Conservation (phyloP, 2,113 vertebrate genomes). For the Hippocampus abdominalis region DNA sequence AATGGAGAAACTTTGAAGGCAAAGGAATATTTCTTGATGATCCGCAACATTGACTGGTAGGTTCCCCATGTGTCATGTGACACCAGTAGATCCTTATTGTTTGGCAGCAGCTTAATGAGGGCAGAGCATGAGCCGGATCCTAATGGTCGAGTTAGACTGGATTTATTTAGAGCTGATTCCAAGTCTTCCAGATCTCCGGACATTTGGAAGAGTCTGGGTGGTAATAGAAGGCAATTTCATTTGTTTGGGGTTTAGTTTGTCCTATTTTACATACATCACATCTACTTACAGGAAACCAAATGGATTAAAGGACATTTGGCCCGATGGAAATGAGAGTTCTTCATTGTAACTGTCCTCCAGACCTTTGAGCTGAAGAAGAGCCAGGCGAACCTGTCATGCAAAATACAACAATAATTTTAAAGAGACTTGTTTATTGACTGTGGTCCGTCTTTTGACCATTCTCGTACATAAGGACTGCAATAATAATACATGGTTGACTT, state of each 20-base stretch:
- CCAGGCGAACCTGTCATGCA: constrained; percentile 77
- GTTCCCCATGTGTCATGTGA: constrained; percentile 90
- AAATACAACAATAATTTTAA: neutral
- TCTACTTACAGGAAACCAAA: constrained; percentile 88
- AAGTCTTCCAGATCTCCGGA: constrained; percentile 89
- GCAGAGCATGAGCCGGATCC: constrained; percentile 92
- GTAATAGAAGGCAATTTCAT: neutral
- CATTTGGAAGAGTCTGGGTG: constrained; percentile 83
- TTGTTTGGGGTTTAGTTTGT: neutral
- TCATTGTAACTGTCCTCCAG: constrained; percentile 86
- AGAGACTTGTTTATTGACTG: neutral
- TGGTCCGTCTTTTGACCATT: no score
- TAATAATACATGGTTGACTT: no score
- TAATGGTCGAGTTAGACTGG: constrained; percentile 54
- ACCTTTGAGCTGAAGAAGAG: constrained; percentile 88
- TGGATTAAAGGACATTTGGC: constrained; percentile 75
- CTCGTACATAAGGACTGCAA: no score
- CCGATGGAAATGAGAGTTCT: constrained; percentile 71
- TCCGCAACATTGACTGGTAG: constrained; percentile 89
- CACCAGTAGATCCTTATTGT: constrained; percentile 81
- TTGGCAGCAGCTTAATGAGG: constrained; percentile 87
- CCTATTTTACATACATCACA: neutral
- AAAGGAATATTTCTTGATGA: constrained; percentile 90
- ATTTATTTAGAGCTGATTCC: constrained; percentile 85
- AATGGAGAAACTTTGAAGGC: constrained; percentile 70